Conservation (phyloP, 2,113 vertebrate genomes). For the Dromiciops gliroides region DNA sequence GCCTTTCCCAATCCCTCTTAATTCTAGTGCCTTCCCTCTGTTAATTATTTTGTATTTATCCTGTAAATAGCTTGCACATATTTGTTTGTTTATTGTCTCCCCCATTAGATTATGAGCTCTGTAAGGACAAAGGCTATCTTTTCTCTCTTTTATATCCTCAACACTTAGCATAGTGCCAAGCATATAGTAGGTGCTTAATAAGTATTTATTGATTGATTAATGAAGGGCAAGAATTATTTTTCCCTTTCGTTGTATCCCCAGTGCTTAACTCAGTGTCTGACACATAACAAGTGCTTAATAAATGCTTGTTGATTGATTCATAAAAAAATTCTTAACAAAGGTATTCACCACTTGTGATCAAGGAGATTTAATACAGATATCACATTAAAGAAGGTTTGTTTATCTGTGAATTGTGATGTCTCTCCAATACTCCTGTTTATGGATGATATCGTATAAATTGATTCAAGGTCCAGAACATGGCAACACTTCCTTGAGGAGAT, state of each 20-base stretch:
- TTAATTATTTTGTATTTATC: background rate
- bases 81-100: background rate
- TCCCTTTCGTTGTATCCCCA: background rate
- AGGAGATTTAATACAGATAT: background rate
- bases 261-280: background rate
- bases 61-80: background rate
- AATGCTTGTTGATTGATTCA: background rate
- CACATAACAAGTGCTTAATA: background rate
- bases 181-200: background rate
- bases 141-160: background rate
- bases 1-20: background rate
- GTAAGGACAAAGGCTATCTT: background rate
- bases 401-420: background rate
- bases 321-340: background rate
- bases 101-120: background rate
- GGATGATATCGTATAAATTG: background rate
- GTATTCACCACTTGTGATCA: background rate
- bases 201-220: background rate
- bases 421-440: background rate
- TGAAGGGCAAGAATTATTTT: background rate
- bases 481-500: background rate
- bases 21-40: background rate
- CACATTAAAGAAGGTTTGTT: background rate
- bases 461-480: background rate
- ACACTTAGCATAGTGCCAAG: background rate